phyloP scores from a whole-genome alignment of 2,888 invertebrate species.

The Cephus runcator region DNA sequence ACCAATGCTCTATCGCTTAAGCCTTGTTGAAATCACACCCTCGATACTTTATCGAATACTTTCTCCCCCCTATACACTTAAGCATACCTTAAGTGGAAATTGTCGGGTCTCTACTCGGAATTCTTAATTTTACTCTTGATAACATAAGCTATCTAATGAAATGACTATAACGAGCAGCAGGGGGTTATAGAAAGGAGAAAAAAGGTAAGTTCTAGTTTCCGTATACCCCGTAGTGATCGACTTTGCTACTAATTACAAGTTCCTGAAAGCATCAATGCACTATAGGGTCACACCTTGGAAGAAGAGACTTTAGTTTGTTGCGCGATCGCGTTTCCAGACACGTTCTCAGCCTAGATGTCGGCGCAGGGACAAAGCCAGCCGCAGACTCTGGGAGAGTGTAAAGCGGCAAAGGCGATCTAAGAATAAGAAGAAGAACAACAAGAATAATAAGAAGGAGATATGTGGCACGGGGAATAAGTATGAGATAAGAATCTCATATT shows the following conservation, averaged over 20 bases:
- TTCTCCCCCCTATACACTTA: neutral
- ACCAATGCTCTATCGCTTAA: neutral
- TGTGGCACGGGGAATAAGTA: neutral
- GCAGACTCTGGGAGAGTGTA: neutral
- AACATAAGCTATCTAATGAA: neutral
- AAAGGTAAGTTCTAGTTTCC: neutral
- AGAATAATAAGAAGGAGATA: neutral
- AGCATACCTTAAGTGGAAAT: neutral
- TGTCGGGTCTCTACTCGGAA: neutral
- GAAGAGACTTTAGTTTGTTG: neutral
- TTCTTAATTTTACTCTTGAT: neutral
- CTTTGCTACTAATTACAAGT: neutral
- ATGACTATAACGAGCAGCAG: neutral
- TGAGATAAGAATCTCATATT: neutral
- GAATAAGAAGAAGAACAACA: neutral
- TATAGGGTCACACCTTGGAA: neutral
- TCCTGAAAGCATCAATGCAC: neutral
- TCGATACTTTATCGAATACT: neutral
- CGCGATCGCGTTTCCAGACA: neutral
- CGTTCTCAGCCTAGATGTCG: neutral
- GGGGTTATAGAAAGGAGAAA: neutral
- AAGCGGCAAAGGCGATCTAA: neutral
- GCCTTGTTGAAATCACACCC: neutral
- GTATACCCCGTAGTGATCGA: neutral
- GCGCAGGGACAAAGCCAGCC: neutral